Evolutionary conservation across 37 sponge, comb jelly and placozoan species (phyloP).

Genomic region (Hormiphora californensis): DNA sequence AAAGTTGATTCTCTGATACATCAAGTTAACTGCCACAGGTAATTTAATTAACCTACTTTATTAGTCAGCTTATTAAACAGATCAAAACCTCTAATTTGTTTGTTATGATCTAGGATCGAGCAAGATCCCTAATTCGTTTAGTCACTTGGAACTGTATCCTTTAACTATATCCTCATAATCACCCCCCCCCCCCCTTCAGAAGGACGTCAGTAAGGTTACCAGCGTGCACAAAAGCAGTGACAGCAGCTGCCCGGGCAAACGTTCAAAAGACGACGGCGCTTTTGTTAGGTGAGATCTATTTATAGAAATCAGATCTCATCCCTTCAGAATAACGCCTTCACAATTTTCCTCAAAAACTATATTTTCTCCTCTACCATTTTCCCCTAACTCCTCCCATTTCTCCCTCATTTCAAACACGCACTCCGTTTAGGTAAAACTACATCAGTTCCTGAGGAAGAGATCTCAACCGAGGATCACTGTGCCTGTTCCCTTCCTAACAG

Average conservation of each 20-base stretch:
- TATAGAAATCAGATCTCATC: too few relatives aligned
- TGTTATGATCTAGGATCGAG: neutral
- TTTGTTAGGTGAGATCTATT: too few relatives aligned
- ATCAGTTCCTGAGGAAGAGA: too few relatives aligned
- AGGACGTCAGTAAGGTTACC: neutral
- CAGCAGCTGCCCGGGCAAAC: constrained; percentile 1
- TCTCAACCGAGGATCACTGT: neutral
- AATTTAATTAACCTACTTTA: neutral
- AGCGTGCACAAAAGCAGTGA: neutral
- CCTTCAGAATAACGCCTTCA: too few relatives aligned
- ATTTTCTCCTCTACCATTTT: too few relatives aligned
- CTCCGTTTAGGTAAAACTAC: too few relatives aligned
- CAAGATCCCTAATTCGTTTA: neutral
- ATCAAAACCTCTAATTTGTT: neutral
- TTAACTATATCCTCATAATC: too few relatives aligned
- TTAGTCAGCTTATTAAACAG: neutral
- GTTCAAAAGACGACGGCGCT: neutral
- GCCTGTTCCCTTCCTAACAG: neutral
- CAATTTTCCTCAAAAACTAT: too few relatives aligned
- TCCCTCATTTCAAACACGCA: too few relatives aligned
- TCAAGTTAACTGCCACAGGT: neutral
- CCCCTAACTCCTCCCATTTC: too few relatives aligned
- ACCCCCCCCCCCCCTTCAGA: neutral
- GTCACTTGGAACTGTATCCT: neutral
- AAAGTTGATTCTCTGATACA: neutral